Evolutionary conservation across 2,113 vertebrate species (phyloP), one percentile per base, ranked within the genome.

Genomic region (Chroicocephalus ridibundus): DNA sequence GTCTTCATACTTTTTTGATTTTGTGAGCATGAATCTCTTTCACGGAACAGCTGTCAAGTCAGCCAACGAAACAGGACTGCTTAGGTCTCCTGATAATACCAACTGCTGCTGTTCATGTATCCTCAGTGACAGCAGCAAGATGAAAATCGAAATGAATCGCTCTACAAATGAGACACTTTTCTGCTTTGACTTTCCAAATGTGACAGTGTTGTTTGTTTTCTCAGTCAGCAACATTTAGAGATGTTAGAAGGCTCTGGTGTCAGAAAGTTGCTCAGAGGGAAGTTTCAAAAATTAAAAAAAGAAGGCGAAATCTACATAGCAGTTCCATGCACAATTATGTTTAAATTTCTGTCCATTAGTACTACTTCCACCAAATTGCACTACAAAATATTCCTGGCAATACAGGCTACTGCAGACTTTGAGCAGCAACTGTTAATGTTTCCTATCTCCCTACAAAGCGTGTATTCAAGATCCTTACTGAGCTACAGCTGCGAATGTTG

Each of bases 111-210:
- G 86, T 91, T 96, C 93, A 78, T 97, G 96, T 90, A 83, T 96
- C 93, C 94, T 93, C 79, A 32, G 82, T 98, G 97, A 97, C 97
- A 97, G 96, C 85, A 91, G 94, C 97, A 94, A 91, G 94, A 91
- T 97, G 96, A 92, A 86, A 96, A 95, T 93, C 84, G 89, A 97
- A 97, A 97, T 96, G 94, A 97, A 95, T 96, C 32, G 89, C 95
- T 92, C 94, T 93, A 92, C 97, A 93, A 95, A 94, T 96, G 97
- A 97, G 97, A 95, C 92, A 70, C 96, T 92, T 97, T 94, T 96
- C 90, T 94, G 93, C 96, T 97, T 92, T 96, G 78, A 96, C 95
- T 98, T 97, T 95, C 94, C 94, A 88, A 40, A 88, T 86, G 79
- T 95, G 90, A 96, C 94, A 96, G 87, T 88, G 88, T 70, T 84